A percentile compares a stretch with the other conserved stretches of the same genome.
phyloP scores from a whole-genome alignment of 2,888 invertebrate genomes.

The Chymomyza caudatula region DNA sequence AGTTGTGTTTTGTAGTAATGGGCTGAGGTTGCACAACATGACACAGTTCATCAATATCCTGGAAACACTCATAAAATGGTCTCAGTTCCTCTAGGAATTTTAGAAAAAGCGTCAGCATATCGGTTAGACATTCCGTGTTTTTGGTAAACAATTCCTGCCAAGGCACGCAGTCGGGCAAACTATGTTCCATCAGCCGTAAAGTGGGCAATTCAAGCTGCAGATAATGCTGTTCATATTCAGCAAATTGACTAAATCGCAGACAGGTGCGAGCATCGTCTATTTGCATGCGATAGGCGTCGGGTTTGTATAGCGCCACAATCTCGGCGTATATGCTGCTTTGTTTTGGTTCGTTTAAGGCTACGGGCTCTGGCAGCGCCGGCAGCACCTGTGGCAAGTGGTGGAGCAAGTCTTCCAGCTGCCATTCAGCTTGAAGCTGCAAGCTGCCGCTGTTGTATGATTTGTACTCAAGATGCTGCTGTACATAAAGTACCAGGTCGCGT shows the following conservation, averaged over 20 bases:
- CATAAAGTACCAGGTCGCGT: constrained; percentile 40
- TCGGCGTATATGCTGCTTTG: constrained; percentile 60
- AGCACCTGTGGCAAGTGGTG: constrained; percentile 40
- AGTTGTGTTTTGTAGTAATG: constrained; percentile 67
- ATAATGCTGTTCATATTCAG: constrained; percentile 63
- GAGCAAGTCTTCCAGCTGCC: constrained; percentile 58
- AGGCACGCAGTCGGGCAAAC: constrained; percentile 68
- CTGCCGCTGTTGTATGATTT: constrained; percentile 29
- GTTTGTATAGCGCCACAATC: constrained; percentile 53
- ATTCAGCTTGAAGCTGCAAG: constrained; percentile 35
- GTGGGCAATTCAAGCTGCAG: constrained; percentile 61
- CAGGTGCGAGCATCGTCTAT: constrained; percentile 48
- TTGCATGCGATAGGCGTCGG: constrained; percentile 56
- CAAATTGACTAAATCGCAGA: constrained; percentile 67
- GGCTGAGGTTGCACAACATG: constrained; percentile 74
- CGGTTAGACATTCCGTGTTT: constrained; percentile 19
- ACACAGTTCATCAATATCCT: constrained; percentile 75
- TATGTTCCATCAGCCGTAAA: constrained; percentile 61
- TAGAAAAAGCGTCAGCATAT: constrained; percentile 45
- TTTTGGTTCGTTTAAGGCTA: not conserved
- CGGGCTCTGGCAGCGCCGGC: not conserved
- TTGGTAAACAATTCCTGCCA: constrained; percentile 54
- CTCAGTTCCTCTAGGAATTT: constrained; percentile 69
- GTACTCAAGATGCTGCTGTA: constrained; percentile 47
- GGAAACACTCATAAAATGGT: constrained; percentile 73